Evolutionary conservation across 1,140 invertebrate species (phyloP).

Genomic region (Lasioglossum albipes): DNA sequence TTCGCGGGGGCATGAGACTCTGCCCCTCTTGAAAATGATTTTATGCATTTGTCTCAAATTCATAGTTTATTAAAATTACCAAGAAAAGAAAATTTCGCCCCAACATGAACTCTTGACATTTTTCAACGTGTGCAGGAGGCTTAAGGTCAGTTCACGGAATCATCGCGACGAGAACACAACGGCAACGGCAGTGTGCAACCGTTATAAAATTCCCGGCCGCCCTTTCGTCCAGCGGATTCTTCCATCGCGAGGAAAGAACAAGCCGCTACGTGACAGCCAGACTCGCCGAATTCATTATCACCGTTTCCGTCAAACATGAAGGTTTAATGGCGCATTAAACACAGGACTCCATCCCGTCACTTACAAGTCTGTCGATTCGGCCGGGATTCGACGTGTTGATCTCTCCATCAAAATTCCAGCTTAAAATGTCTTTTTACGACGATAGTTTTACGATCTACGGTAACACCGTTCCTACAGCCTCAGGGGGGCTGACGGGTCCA

Average conservation of each 20-base stretch:
- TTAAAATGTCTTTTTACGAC: slow-evolving; percentile 27
- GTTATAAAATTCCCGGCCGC: slow-evolving; percentile 18
- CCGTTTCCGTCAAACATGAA: background rate
- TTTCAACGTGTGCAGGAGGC: too few species aligned
- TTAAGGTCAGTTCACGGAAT: background rate
- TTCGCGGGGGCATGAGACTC: background rate
- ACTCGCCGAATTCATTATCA: background rate
- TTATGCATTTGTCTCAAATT: too few species aligned
- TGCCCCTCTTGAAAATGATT: background rate
- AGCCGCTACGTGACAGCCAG: background rate
- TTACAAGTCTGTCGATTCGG: background rate
- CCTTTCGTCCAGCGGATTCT: background rate
- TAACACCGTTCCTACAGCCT: slow-evolving; percentile 2
- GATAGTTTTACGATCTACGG: slow-evolving; percentile 34
- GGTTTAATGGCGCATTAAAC: background rate
- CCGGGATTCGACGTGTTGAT: background rate
- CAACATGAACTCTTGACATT: too few species aligned
- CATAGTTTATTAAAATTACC: too few species aligned
- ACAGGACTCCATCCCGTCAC: background rate
- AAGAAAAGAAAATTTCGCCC: too few species aligned
- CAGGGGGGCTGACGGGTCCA: too few species aligned
- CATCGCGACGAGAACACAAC: slow-evolving; percentile 1
- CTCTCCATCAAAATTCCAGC: slow-evolving; percentile 44
- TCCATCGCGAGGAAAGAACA: background rate
- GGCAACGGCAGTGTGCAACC: background rate